These are phyloP conservation scores for Argyra leucocephala DNA, from an alignment of 2,888 invertebrate species.

Conservation along the genomic window DNA sequence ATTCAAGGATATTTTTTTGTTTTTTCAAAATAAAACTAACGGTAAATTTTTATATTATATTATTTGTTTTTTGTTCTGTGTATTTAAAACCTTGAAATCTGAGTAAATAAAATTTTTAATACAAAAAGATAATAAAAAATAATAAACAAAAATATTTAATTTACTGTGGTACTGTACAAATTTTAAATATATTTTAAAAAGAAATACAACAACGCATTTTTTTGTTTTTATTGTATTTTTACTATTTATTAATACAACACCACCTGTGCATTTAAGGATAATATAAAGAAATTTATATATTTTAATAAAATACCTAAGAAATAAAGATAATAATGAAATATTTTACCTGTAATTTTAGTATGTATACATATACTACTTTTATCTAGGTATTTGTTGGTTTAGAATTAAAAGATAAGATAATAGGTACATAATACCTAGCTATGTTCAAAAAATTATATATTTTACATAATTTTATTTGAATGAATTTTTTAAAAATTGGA, in stretches of 20 bases:
- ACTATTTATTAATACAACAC: neutral
- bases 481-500: no score
- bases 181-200: neutral
- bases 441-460: no score
- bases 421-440: no score
- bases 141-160: no score
- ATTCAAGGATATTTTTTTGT: no score
- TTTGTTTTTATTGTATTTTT: neutral
- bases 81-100: neutral
- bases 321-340: neutral
- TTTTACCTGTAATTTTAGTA: neutral
- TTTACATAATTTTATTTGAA: no score
- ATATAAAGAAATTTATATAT: neutral
- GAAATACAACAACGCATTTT: neutral
- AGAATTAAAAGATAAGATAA: neutral
- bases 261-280: conserved; percentile 1
- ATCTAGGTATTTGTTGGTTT: neutral
- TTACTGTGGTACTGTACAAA: neutral
- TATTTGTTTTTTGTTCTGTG: neutral
- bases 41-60: neutral
- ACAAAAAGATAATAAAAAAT: no score
- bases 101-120: neutral
- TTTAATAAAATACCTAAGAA: neutral
- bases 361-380: neutral
- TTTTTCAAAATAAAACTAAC: neutral